Evolutionary conservation across 2,113 vertebrate genomes (phyloP), one percentile per base, ranked within the genome.

Genomic region (Nipponia nippon): DNA sequence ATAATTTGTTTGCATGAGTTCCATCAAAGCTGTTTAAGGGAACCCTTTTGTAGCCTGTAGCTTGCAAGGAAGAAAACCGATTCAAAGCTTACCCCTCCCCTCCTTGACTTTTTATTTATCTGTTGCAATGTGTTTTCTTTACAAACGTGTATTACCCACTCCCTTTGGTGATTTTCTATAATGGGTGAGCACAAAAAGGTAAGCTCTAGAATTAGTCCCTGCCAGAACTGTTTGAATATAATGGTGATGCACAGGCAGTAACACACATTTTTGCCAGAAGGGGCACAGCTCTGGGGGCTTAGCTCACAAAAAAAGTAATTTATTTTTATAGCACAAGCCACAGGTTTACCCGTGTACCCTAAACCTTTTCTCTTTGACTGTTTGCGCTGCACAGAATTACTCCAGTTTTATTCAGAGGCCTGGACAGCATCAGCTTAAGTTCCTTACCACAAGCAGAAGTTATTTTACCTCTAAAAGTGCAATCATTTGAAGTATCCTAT

Each of bases 231-330:
- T 63, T 69, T 67, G 30, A 79, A 63, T 4, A 7, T n/a, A 86
- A 59, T 0, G 1, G 59, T 0, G 4, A 36, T 11, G 22, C 13
- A 40, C 1, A 0, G 26, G 19, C 32, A 62, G 20, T 34, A 10
- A 79, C 26, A 36, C 25, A 27, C 4, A 6, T 50, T 89, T 69
- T 44, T 69, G 32, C 25, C 25, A 73, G 23, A 87, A 84, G 6
- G 17, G 19, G 16, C 27, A 49, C 62, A 78, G 27, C 12, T 89
- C 93, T 49, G 52, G 40, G 40, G 67, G 13, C 32, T 59, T 8
- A 59, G n/a, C 49, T 78, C 9, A 88, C 13, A 30, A 40, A 90
- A 93, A 92, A 34, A 9, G 29, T 55, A 25, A 36, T 56, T 83
- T 52, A 4, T 77, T 47, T 86, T 89, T 56, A 71, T 10, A 77